Conservation (phyloP, 2,888 invertebrate genomes). For the Scrobipalpa atriplicella region DNA sequence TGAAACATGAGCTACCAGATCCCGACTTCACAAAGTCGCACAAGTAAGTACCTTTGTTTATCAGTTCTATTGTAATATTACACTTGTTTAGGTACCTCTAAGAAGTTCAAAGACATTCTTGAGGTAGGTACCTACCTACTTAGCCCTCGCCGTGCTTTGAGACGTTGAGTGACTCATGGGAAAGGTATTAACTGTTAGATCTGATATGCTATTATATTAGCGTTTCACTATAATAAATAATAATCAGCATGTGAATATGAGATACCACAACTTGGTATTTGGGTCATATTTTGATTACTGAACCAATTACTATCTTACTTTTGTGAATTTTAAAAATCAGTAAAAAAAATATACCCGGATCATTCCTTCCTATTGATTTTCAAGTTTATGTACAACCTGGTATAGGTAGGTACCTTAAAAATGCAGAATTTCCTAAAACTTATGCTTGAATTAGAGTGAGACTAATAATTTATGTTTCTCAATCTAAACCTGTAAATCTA, state of each 20-base stretch:
- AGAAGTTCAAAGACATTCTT: background rate
- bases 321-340: background rate
- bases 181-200: slow-evolving; percentile 42
- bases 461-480: too few relatives aligned
- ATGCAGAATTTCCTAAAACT: too few relatives aligned
- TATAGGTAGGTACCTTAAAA: too few relatives aligned
- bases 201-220: slow-evolving; percentile 7
- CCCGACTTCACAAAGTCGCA: slow-evolving; percentile 90
- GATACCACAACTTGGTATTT: background rate
- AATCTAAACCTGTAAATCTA: background rate
- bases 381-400: too few relatives aligned
- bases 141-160: slow-evolving; percentile 18
- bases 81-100: background rate
- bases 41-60: slow-evolving; percentile 85
- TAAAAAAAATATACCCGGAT: background rate
- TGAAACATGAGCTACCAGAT: slow-evolving; percentile 94
- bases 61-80: background rate
- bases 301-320: background rate
- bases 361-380: too few relatives aligned
- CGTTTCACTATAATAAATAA: background rate
- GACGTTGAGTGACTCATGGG: slow-evolving; percentile 55
- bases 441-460: too few relatives aligned
- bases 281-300: background rate
- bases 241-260: background rate
- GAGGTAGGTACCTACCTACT: background rate